phyloP scores from a whole-genome alignment of 2,797 vertebrate species.

The Enoplosus armatus region DNA sequence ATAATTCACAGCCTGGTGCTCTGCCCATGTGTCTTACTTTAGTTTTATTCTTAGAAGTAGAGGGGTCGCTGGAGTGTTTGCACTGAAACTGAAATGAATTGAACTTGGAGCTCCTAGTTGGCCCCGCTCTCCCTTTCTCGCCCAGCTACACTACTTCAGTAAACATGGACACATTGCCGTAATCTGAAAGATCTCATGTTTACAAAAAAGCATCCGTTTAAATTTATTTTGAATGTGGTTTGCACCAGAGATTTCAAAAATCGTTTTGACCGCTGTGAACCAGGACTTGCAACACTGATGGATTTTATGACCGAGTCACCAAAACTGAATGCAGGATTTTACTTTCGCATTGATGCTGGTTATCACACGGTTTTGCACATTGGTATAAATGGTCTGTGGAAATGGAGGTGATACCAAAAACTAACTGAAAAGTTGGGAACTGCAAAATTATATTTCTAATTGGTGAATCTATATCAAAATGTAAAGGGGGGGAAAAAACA shows the following conservation, averaged over 20 bases:
- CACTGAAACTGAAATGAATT: not conserved
- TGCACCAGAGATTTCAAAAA: not conserved
- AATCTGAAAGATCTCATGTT: not conserved
- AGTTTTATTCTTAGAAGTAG: constrained; percentile 2
- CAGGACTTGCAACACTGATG: not conserved
- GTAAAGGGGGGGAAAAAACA: not conserved
- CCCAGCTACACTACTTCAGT: not conserved
- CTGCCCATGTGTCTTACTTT: constrained; percentile 34
- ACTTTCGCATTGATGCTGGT: not conserved
- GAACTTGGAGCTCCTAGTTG: not conserved
- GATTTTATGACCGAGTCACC: no score
- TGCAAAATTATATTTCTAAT: not conserved
- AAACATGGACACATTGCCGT: not conserved
- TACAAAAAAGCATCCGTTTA: not conserved
- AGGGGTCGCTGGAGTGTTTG: not conserved
- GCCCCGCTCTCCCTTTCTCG: not conserved
- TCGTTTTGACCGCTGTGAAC: not conserved
- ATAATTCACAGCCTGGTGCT: constrained; percentile 25
- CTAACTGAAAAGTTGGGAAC: not conserved
- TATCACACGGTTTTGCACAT: not conserved
- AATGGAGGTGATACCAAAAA: not conserved
- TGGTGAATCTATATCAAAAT: not conserved
- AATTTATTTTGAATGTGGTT: not conserved
- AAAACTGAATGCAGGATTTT: not conserved
- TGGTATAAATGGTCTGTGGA: not conserved